These are phyloP conservation scores for Corynorhinus townsendii DNA, from an alignment of 2,113 vertebrate genomes.

Conservation along the genomic window DNA sequence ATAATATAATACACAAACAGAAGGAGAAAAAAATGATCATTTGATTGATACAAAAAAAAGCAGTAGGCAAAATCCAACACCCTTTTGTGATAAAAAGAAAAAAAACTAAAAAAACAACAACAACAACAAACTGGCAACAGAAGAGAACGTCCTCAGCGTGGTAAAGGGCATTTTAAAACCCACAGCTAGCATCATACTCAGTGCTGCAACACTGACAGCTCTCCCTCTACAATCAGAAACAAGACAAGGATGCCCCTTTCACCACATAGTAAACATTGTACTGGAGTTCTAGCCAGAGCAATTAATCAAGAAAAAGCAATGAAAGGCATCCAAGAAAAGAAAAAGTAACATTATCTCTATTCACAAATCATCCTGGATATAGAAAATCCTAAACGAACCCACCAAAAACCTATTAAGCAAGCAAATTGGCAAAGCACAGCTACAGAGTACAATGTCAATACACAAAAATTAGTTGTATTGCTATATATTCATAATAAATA, in stretches of 20 bases:
- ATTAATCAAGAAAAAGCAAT: background rate
- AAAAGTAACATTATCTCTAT: background rate
- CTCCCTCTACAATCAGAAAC: background rate
- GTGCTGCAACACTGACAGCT: background rate
- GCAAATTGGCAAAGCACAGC: background rate
- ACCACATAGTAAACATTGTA: background rate
- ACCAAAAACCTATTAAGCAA: background rate
- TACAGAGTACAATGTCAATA: background rate
- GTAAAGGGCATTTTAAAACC: background rate
- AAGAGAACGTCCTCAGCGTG: background rate
- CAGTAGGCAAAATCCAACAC: background rate
- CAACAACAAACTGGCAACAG: background rate
- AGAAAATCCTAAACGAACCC: background rate
- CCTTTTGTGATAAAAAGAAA: background rate
- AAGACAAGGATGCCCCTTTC: background rate
- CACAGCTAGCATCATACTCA: background rate
- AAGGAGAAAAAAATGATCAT: background rate
- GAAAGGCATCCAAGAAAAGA: slow-evolving; percentile 8
- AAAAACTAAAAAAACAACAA: too few relatives aligned
- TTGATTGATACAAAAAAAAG: background rate
- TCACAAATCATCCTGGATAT: background rate
- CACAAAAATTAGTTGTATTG: background rate
- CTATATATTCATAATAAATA: background rate
- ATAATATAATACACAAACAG: background rate
- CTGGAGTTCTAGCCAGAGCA: background rate